Conservation (phyloP, 2,113 vertebrate species). For the Notiomystis cincta region DNA sequence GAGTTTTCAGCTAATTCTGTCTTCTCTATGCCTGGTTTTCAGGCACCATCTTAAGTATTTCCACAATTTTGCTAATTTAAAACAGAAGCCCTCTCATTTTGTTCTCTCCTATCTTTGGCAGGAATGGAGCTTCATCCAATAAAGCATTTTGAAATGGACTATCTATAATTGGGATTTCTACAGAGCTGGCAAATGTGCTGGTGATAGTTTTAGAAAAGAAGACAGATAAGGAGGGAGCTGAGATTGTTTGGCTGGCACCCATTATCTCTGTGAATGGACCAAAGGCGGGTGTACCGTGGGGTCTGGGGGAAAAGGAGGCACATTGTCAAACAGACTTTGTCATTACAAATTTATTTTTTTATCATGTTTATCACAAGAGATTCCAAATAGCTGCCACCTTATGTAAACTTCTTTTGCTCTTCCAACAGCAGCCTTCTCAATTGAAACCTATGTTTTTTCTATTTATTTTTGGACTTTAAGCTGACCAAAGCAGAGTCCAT, state of each 20-base stretch:
- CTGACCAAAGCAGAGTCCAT: background rate
- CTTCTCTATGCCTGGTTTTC: background rate
- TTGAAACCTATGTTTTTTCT: background rate
- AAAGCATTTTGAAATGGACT: background rate
- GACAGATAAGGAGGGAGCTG: background rate
- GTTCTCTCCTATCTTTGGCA: background rate
- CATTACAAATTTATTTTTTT: background rate
- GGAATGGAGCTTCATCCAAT: background rate
- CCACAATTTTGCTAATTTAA: background rate
- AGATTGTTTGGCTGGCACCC: background rate
- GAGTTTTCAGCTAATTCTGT: background rate
- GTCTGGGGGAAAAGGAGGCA: background rate
- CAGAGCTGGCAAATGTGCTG: background rate
- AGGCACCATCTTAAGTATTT: background rate
- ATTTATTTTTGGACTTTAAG: background rate
- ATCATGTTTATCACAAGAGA: background rate
- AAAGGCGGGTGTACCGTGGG: background rate
- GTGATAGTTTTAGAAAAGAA: background rate
- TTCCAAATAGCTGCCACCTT: background rate
- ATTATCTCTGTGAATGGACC: background rate
- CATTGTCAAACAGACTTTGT: background rate
- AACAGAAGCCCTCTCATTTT: background rate
- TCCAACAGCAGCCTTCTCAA: background rate
- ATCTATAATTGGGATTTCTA: conserved; percentile 28
- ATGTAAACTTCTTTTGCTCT: background rate